These are phyloP conservation scores for Hybos culiciformis DNA, from an alignment of 2,888 invertebrate genomes.

Conservation along the genomic window DNA sequence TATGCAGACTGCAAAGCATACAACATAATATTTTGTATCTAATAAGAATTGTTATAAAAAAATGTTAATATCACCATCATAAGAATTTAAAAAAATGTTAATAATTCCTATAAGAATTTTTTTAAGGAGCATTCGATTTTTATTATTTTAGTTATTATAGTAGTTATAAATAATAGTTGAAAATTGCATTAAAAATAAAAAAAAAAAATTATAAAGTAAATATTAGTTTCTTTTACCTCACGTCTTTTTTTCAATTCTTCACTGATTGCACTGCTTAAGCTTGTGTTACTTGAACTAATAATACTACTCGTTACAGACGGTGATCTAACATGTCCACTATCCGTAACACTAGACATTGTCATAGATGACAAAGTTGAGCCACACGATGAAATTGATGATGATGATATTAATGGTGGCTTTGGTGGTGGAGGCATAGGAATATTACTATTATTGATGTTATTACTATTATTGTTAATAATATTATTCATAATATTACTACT, in stretches of 20 bases:
- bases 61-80: too few relatives aligned
- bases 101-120: too few relatives aligned
- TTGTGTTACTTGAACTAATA: slow-evolving; percentile 22
- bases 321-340: slow-evolving; percentile 12
- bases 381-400: neutral
- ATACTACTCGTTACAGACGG: slow-evolving; percentile 17
- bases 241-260: slow-evolving; percentile 54
- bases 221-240: slow-evolving; percentile 28
- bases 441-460: neutral
- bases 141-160: too few relatives aligned
- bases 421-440: slow-evolving; percentile 5
- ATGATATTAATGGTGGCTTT: slow-evolving; percentile 7
- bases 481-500: slow-evolving; percentile 19
- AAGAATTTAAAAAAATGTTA: too few relatives aligned
- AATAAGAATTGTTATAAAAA: too few relatives aligned
- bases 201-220: too few relatives aligned
- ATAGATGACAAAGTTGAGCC: slow-evolving; percentile 25
- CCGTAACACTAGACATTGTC: slow-evolving; percentile 17
- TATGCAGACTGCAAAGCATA: too few relatives aligned
- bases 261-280: slow-evolving; percentile 53
- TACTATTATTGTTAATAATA: slow-evolving; percentile 12
- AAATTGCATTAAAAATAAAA: slow-evolving; percentile 5
- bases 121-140: too few relatives aligned
- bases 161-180: too few relatives aligned
- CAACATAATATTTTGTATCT: too few relatives aligned